These are phyloP conservation scores for Ascidia mentula DNA, from an alignment of 23 tunicate genomes.

Conservation along the genomic window DNA sequence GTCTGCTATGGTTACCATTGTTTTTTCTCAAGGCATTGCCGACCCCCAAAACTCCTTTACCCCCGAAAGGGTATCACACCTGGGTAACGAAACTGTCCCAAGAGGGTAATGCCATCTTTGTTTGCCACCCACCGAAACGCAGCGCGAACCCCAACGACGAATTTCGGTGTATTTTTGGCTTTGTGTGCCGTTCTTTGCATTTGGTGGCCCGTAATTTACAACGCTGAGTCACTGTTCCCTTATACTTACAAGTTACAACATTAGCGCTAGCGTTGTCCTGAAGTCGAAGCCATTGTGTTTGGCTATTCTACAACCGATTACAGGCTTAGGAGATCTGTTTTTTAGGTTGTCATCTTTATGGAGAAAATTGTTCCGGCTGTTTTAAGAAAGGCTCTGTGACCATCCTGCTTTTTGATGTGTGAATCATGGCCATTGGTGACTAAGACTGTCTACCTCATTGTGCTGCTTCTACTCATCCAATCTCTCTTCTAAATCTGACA, in stretches of 20 bases:
- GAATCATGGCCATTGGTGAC: too few species aligned
- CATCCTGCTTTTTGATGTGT: too few species aligned
- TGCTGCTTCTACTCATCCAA: too few species aligned
- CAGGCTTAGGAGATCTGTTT: neutral
- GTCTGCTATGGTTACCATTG: conserved; percentile 8
- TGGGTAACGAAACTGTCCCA: conserved; percentile 5
- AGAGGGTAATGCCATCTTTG: neutral
- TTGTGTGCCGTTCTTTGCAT: too few species aligned
- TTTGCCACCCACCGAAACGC: conserved; percentile 7
- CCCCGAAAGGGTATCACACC: neutral
- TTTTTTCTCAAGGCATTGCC: neutral
- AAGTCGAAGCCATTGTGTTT: neutral
- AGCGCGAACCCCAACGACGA: too few species aligned
- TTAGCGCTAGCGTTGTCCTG: neutral
- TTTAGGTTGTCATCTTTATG: neutral
- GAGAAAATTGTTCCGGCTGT: neutral
- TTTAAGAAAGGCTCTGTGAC: too few species aligned
- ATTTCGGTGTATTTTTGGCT: too few species aligned
- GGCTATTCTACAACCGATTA: neutral
- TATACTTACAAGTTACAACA: too few species aligned
- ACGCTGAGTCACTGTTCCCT: too few species aligned
- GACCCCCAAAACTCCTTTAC: neutral
- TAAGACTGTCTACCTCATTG: too few species aligned
- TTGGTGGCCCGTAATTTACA: too few species aligned
- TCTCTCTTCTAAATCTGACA: too few species aligned